phyloP scores from a whole-genome alignment of 1,140 invertebrate genomes.

The Drosophila bifasciata region DNA sequence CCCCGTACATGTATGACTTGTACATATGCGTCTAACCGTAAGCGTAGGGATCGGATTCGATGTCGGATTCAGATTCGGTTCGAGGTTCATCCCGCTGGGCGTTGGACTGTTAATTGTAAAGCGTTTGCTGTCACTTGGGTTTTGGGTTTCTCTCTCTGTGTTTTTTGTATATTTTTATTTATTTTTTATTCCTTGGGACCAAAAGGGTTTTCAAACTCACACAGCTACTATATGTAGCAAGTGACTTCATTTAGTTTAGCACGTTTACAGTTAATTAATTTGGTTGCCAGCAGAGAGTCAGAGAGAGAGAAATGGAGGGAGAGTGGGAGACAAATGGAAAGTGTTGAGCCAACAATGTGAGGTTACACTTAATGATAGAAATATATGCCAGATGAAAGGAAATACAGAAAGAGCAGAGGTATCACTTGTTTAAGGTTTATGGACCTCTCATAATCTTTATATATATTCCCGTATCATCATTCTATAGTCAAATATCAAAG shows the following conservation, averaged over 20 bases:
- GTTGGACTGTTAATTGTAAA: conserved; percentile 68
- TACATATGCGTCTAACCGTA: conserved; percentile 37
- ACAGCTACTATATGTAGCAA: conserved; percentile 27
- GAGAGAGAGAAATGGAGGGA: neutral
- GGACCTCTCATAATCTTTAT: no score
- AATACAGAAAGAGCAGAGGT: neutral
- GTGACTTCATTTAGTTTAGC: conserved; percentile 72
- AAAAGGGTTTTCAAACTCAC: neutral
- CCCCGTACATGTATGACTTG: no score
- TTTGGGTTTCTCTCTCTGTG: neutral
- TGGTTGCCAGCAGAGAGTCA: conserved; percentile 3
- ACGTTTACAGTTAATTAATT: conserved; percentile 76
- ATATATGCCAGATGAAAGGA: neutral
- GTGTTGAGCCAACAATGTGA: conserved; percentile 13
- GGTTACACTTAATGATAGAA: conserved; percentile 4
- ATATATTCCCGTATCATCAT: no score
- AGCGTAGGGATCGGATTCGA: conserved; percentile 16
- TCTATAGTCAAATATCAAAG: no score
- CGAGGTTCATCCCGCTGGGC: conserved; percentile 8
- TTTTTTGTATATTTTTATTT: conserved; percentile 19
- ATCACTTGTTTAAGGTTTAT: no score
- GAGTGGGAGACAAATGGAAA: neutral
- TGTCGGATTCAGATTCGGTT: conserved; percentile 19
- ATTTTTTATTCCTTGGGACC: neutral
- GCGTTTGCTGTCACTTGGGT: conserved; percentile 7